Base-by-base conservation (phyloP, 2,888 invertebrate species). In the Horisme vitalbata region DNA sequence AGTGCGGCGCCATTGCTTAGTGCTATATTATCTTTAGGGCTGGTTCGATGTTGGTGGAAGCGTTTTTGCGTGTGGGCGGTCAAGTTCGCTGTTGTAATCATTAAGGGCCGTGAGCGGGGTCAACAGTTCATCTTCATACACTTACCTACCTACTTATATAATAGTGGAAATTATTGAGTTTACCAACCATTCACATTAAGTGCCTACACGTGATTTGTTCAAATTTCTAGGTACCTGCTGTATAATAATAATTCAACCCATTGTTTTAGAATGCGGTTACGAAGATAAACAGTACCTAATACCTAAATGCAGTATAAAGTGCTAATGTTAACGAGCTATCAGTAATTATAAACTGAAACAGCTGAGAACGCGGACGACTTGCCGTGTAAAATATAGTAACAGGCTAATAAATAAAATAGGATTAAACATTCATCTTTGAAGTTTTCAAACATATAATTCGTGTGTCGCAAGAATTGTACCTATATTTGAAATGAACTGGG, bases 1-100 rank as follows among this genome's bases (percentile, higher is more conserved):
- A 47, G 21, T 52, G 45, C 41, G 39, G 43, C 52, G 36, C 38
- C 34, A 38, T 35, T 6, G 43, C 23, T 36, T 46, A 36, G 43
- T 49, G 52, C 54, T 51, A 63, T 55, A 59, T 39, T 51, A 57
- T 48, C 55, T 58, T 46, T 58, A 66, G 58, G 59, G 59, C 61
- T 60, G 61, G 59, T 62, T 61, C 49, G 58, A 59, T 57, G 57
- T 63, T 63, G 65, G 68, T 68, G 68, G 63, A 67, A 68, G 67
- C 63, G 63, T 69, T 70, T 60, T 59, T 54, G 62, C 56, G 64
- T 68, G 86, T 86, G 81, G 87, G 85, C 85, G 85, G 81, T 79
- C 84, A 79, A 79, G 87, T 83, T 83, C 73, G 72, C 74, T 70
- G 63, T 74, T 72, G 73, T 82, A 75, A 79, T 77, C 75, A 71